Evolutionary conservation across 2,888 invertebrate genomes (phyloP).

Genomic region (Macrophya alboannulata): DNA sequence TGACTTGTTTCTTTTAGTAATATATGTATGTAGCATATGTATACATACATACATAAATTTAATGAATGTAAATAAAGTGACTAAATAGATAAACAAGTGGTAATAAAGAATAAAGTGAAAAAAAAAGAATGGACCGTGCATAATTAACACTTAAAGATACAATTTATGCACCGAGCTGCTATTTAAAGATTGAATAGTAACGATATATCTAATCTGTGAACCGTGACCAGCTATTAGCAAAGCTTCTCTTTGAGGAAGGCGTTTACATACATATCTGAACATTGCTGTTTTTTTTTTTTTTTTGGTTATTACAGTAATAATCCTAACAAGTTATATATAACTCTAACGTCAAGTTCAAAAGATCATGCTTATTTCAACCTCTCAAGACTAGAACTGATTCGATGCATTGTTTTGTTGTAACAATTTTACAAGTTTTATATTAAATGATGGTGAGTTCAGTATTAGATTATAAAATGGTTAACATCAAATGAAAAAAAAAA

Average conservation of each 20-base stretch:
- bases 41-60: background rate
- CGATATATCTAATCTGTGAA: slow-evolving; percentile 9
- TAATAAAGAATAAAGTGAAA: background rate
- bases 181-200: background rate
- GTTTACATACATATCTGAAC: slow-evolving; percentile 16
- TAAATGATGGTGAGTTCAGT: background rate
- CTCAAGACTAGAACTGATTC: background rate
- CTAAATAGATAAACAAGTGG: background rate
- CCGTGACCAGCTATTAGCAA: background rate
- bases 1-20: background rate
- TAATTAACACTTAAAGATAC: slow-evolving; percentile 5
- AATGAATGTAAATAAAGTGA: slow-evolving; percentile 26
- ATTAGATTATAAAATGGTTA: background rate
- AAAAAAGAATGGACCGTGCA: background rate
- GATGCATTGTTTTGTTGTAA: background rate
- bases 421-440: slow-evolving; percentile 1
- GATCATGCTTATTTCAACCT: slow-evolving; percentile 26
- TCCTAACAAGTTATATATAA: slow-evolving; percentile 39
- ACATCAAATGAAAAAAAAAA: background rate
- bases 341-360: slow-evolving; percentile 37
- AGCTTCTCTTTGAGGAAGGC: background rate
- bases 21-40: background rate
- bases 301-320: slow-evolving; percentile 1
- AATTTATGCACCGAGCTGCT: background rate
- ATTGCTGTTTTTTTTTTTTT: background rate